Conservation (phyloP, 1,140 invertebrate species). For the Chionoecetes opilio region DNA sequence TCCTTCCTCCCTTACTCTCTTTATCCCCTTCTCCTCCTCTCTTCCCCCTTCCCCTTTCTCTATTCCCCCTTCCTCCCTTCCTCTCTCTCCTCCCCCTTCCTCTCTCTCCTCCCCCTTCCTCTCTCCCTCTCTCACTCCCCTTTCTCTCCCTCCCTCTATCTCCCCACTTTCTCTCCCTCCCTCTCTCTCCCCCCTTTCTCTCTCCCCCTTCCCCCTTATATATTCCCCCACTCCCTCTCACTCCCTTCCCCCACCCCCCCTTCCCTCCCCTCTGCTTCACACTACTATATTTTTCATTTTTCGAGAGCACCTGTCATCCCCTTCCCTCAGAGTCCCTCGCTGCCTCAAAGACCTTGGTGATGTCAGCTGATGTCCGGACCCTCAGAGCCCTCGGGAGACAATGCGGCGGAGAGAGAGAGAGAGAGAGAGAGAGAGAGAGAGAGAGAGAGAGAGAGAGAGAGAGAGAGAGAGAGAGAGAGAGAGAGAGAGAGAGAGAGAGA, state of each 20-base stretch:
- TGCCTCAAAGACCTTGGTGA: not conserved
- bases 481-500: too few species aligned
- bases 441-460: conserved; percentile 27
- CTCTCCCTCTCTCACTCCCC: not conserved
- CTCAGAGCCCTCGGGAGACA: not conserved
- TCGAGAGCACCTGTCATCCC: not conserved
- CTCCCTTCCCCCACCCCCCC: not conserved
- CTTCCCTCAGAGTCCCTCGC: not conserved
- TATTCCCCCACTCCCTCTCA: not conserved
- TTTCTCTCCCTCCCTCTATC: not conserved
- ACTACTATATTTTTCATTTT: not conserved
- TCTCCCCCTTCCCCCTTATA: not conserved
- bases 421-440: conserved; percentile 27
- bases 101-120: not conserved
- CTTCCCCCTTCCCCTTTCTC: not conserved
- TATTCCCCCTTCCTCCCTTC: not conserved
- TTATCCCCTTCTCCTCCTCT: not conserved
- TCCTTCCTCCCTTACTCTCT: not conserved
- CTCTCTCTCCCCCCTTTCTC: too few species aligned
- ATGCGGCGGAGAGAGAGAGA: not conserved
- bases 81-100: not conserved
- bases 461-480: conserved; percentile 8
- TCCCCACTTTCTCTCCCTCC: not conserved
- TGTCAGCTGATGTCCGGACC: conserved; percentile 11
- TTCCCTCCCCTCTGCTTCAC: not conserved